Base-by-base conservation (phyloP, 2,888 invertebrate species). In the Lasioglossum marginatum region DNA sequence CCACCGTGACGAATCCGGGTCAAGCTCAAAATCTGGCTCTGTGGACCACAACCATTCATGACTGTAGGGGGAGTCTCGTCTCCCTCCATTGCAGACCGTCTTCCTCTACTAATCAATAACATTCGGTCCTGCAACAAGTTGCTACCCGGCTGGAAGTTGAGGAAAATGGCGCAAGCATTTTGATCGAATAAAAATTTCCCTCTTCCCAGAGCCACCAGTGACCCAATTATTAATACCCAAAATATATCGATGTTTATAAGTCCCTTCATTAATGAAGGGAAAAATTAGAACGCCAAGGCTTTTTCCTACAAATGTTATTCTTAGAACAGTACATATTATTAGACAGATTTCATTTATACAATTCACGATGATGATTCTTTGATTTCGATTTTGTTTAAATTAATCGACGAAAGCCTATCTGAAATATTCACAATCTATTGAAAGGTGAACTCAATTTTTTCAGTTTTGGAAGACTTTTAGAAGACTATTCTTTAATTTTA, bases 91-190 rank as follows among this genome's bases (percentile, higher is more conserved):
- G 34, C 4, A 78, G 91, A 88, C 83, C 77, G 80, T 88, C 84
- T 87, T 88, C 73, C 87, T 89, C 82, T 77, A 43, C 70, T 79
- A 91, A 94, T 94, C 93, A 92, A 94, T 94, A 94, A 85, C 84
- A 87, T 83, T 84, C 86, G 87, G 78, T 85, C 87, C 89, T 86
- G 93, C 93, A 94, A 94, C 94, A 94, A 94, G 94, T 94, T 91
- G 92, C 57, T 81, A 85, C 76, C 27, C 57, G 63, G 72, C 63
- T 75, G 72, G 75, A 78, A 87, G 52, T 76, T 14, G 77, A 40
- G 68, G 37, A 31, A 23, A 77, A 70, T 72, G 80, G 27, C 31
- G 68, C 40, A 60, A 74, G 48, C 27, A 34, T 14, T 63, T 74
- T 23, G 48, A 63, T 63, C 57, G 68, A n/a, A 43, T 43, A 52